Evolutionary conservation across 2,888 invertebrate genomes (phyloP).

Genomic region (Xylophagus ater): DNA sequence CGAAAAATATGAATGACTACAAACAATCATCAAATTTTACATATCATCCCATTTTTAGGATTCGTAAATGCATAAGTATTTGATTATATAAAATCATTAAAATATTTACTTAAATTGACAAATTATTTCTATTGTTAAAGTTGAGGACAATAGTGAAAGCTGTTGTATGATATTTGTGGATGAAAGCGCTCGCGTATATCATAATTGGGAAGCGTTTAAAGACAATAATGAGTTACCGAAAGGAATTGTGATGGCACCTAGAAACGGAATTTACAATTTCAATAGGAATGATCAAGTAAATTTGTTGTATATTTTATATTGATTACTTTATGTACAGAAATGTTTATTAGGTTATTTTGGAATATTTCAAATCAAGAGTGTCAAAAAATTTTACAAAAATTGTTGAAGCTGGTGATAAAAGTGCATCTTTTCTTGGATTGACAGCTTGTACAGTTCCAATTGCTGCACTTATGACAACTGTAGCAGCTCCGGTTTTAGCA

Average conservation of each 20-base stretch:
- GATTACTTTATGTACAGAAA: background rate
- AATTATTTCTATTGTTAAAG: slow-evolving; percentile 7
- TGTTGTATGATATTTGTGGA: slow-evolving; percentile 36
- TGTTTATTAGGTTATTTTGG: slow-evolving; percentile 21
- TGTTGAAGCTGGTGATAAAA: slow-evolving; percentile 20
- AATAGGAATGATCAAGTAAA: slow-evolving; percentile 18
- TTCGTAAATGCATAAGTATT: slow-evolving; percentile 32
- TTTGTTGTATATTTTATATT: background rate
- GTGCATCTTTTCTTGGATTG: slow-evolving; percentile 1
- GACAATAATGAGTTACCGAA: slow-evolving; percentile 37
- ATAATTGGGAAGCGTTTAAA: slow-evolving; percentile 39
- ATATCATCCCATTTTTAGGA: slow-evolving; percentile 30
- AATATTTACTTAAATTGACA: background rate
- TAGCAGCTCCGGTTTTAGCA: slow-evolving; percentile 24
- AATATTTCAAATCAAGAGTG: slow-evolving; percentile 26
- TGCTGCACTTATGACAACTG: slow-evolving; percentile 17
- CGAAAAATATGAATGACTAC: slow-evolving; percentile 15
- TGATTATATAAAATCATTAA: background rate
- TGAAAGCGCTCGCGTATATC: slow-evolving; percentile 38
- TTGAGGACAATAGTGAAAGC: slow-evolving; percentile 20
- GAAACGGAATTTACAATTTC: slow-evolving; percentile 32
- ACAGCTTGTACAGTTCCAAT: slow-evolving; percentile 7
- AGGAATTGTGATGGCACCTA: slow-evolving; percentile 40
- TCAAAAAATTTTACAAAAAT: slow-evolving; percentile 13
- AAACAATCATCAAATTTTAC: slow-evolving; percentile 21